phyloP scores from a whole-genome alignment of 2,888 invertebrate genomes.

The Sarcophaga caerulescens region DNA sequence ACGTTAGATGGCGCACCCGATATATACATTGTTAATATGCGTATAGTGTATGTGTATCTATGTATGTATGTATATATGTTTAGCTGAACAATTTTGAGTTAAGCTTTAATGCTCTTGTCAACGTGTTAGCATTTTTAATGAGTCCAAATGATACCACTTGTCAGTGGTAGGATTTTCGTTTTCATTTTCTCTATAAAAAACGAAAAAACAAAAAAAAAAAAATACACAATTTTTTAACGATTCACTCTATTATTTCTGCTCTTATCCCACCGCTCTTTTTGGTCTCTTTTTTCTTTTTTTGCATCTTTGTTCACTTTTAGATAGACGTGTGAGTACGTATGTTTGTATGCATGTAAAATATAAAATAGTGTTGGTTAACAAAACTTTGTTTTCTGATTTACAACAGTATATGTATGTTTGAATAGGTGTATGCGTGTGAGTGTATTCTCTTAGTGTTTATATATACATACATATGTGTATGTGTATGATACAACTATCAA shows the following conservation, averaged over 20 bases:
- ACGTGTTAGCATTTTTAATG: constrained; percentile 62
- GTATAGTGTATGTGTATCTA: not conserved
- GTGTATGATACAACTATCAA: not conserved
- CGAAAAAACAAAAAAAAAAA: too few species aligned
- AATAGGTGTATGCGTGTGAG: not conserved
- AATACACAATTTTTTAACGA: not conserved
- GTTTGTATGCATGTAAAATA: too few species aligned
- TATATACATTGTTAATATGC: not conserved
- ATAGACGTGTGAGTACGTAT: not conserved
- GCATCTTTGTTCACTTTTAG: not conserved
- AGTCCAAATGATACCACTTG: constrained; percentile 58
- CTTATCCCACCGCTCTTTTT: not conserved
- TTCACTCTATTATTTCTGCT: not conserved
- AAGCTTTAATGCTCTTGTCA: constrained; percentile 51
- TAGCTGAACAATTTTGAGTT: not conserved
- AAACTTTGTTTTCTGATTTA: too few species aligned
- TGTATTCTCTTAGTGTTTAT: too few species aligned
- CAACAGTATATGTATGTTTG: too few species aligned
- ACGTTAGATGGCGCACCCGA: too few species aligned
- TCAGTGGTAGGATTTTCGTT: constrained; percentile 53
- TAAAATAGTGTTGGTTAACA: too few species aligned
- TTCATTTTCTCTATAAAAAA: constrained; percentile 2
- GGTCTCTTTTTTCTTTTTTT: not conserved
- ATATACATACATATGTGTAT: not conserved
- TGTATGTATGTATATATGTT: not conserved